Evolutionary conservation across 2,888 invertebrate species (phyloP), one percentile per base, ranked within the genome.

Genomic region (Patella ulyssiponensis): DNA sequence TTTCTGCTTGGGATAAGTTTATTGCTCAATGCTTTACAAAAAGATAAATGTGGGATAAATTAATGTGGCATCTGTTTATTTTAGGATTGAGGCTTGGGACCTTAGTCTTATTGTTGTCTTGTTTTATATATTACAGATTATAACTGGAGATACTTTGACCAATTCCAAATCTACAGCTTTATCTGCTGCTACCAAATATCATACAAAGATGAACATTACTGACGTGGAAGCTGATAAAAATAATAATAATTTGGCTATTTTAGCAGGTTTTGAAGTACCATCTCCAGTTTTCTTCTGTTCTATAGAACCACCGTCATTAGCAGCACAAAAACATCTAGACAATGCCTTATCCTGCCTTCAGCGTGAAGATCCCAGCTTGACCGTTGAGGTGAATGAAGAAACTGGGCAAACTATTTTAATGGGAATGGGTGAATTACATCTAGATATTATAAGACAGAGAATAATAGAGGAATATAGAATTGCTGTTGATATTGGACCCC

Each of bases 221-320:
- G n/a, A 51, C 15, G 54, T 27, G 5, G 69, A 20, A 17, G 9
- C 3, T 5, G 44, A 64, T 14, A 69, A 71, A 2, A 58, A 72
- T 12, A 73, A 70, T n/a, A 73, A 52, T n/a, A 76, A 72, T 79
- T n/a, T 74, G 23, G 84, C 88, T 17, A 84, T 91, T 44, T 86
- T 93, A 69, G 90, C 91, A 84, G 95, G 95, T 2, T 94, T 96
- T 0, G 93, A 94, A 71, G 92, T 97, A 79, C 98, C 98, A 0
- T 96, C 97, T 88, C 98, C 99, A 0, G 99, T 99, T 0, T 99
- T 98, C 92, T 96, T 98, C 89, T 98, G 99, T 91, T 96, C 97
- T 1, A 95, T 99, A 82, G 99, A 99, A 92, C 96, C 98, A 0
- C 96, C 97, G 0, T 96, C 96, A 85, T 89, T 95, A 85, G 94